Evolutionary conservation across 1,140 invertebrate species (phyloP).

Genomic region (Odontomachus brunneus): DNA sequence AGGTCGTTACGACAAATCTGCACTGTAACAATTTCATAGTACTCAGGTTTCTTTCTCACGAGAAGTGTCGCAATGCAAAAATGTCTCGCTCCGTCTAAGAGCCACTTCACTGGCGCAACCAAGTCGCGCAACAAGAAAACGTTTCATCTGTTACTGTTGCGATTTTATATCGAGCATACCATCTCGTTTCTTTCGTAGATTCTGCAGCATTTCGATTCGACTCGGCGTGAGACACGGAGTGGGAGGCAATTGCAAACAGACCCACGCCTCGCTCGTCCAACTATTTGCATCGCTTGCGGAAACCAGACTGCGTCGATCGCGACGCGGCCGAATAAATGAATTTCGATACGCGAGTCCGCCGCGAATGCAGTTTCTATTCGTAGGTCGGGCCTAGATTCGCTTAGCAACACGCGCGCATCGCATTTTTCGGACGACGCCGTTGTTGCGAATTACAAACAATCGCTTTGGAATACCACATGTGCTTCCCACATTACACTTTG

Average conservation of each 20-base stretch:
- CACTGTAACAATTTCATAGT: too few relatives aligned
- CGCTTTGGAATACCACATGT: neutral
- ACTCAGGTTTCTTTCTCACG: too few relatives aligned
- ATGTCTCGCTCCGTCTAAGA: too few relatives aligned
- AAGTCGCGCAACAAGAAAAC: too few relatives aligned
- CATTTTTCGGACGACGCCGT: constrained; percentile 27
- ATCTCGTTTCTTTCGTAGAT: too few relatives aligned
- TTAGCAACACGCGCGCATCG: constrained; percentile 60
- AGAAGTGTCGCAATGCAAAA: too few relatives aligned
- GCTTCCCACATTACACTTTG: too few relatives aligned
- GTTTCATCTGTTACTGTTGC: too few relatives aligned
- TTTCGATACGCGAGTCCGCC: constrained; percentile 54
- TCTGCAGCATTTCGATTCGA: too few relatives aligned
- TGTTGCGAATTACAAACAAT: constrained; percentile 47
- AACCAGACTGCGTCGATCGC: constrained; percentile 70
- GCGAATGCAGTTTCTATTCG: constrained; percentile 66
- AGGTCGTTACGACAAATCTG: too few relatives aligned
- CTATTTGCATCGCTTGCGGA: constrained; percentile 72
- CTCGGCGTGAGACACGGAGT: constrained; percentile 24
- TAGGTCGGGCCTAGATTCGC: constrained; percentile 57
- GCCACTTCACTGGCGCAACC: too few relatives aligned
- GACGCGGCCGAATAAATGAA: constrained; percentile 71
- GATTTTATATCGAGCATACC: too few relatives aligned
- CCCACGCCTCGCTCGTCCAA: constrained; percentile 35
- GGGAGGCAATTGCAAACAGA: constrained; percentile 71